A percentile compares a stretch with the other conserved stretches of the same genome.
Evolutionary conservation across 2,113 vertebrate species (phyloP).

Genomic region (Uria lomvia): DNA sequence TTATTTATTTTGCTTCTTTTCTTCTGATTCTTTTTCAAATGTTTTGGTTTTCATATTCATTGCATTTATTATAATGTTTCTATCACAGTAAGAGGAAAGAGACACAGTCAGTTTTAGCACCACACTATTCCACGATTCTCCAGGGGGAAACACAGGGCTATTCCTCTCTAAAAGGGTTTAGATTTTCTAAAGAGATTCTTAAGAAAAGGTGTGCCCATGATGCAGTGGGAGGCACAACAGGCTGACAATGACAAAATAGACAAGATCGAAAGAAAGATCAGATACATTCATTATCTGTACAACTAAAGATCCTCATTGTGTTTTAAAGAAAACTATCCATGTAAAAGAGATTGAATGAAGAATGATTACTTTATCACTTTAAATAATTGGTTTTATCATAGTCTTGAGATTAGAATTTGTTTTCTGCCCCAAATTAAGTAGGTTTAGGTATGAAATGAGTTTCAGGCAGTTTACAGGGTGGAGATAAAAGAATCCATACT

Average conservation of each 20-base stretch:
- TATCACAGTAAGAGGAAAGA: neutral
- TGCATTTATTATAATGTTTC: neutral
- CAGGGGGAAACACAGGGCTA: neutral
- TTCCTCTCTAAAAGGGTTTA: neutral
- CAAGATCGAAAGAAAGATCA: neutral
- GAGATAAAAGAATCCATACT: neutral
- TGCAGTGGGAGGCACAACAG: neutral
- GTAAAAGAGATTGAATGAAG: neutral
- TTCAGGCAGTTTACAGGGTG: neutral
- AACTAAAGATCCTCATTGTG: neutral
- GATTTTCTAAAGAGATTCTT: neutral
- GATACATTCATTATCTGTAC: neutral
- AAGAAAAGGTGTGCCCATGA: neutral
- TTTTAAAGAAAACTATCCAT: neutral
- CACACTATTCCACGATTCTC: neutral
- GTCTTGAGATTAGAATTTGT: neutral
- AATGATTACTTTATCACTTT: neutral
- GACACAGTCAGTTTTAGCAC: neutral
- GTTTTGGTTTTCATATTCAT: neutral
- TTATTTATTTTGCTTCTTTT: neutral
- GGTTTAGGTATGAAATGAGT: neutral
- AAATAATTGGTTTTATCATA: neutral
- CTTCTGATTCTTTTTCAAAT: neutral
- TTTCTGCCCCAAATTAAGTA: neutral
- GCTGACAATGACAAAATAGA: neutral